phyloP scores from a whole-genome alignment of 2,888 invertebrate genomes.

The Noctuana brunneofusca region DNA sequence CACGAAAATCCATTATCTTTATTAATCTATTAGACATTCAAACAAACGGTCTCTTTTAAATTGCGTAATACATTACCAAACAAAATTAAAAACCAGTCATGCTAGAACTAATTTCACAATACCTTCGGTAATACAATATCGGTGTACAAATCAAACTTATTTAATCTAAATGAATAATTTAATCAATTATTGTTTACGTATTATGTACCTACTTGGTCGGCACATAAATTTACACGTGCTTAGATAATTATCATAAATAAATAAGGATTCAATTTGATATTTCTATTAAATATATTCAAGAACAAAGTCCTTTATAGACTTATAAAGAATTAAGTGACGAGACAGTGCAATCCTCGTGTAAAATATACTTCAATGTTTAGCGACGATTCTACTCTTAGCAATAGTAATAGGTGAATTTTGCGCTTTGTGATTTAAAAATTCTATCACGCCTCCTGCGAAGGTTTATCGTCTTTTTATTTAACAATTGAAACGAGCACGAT shows the following conservation, averaged over 20 bases:
- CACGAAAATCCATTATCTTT: no score
- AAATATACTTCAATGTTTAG: no score
- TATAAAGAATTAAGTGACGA: no score
- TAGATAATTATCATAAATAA: neutral
- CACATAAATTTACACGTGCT: neutral
- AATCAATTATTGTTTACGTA: neutral
- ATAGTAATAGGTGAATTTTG: neutral
- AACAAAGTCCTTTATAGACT: no score
- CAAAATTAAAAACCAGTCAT: slow-evolving; percentile 4
- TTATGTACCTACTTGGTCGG: neutral
- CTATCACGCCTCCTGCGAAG: neutral
- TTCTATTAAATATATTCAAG: no score
- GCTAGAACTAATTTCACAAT: slow-evolving; percentile 1
- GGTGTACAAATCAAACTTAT: neutral
- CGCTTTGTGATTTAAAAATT: neutral
- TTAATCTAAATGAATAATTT: neutral
- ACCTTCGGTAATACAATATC: slow-evolving; percentile 11
- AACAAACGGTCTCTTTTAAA: neutral
- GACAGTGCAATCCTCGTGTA: no score
- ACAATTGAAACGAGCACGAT: neutral
- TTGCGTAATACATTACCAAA: neutral
- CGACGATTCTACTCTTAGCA: neutral
- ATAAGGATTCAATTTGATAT: no score
- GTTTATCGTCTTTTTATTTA: neutral
- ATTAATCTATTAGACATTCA: neutral